phyloP scores from a whole-genome alignment of 2,797 vertebrate genomes.

The Onychomys arenicola region DNA sequence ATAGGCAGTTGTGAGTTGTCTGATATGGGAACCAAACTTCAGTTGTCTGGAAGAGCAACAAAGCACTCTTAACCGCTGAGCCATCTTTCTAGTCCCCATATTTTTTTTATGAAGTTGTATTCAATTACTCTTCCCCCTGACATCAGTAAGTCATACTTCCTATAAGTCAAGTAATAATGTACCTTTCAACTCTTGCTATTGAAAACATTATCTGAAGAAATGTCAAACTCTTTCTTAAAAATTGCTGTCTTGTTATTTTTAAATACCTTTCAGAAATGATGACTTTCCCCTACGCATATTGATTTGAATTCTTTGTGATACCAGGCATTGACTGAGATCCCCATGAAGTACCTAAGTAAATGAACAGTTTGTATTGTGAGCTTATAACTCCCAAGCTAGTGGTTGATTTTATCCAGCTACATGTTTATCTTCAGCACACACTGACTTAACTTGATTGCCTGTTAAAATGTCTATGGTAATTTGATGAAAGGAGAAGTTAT shows the following conservation, averaged over 20 bases:
- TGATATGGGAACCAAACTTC: not conserved
- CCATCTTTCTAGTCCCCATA: not conserved
- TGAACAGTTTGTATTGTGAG: not conserved
- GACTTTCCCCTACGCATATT: not conserved
- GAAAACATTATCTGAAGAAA: constrained; percentile 27
- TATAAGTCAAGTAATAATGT: constrained; percentile 38
- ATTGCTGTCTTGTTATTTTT: not conserved
- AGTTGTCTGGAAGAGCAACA: not conserved
- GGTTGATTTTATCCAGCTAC: not conserved
- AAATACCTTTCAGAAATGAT: constrained; percentile 41
- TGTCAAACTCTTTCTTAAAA: constrained; percentile 47
- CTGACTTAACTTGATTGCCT: not conserved
- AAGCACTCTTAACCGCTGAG: not conserved
- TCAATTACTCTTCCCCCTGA: constrained; percentile 56
- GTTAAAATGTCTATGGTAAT: constrained; percentile 17
- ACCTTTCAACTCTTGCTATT: constrained; percentile 38
- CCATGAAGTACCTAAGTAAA: not conserved
- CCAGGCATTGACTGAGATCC: not conserved
- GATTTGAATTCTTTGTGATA: constrained; percentile 3
- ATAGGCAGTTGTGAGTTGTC: not conserved
- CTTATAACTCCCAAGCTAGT: not conserved
- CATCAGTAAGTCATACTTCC: constrained; percentile 2
- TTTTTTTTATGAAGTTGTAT: constrained; percentile 47
- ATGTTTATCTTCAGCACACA: not conserved
- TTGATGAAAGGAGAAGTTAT: not conserved